phyloP scores from a whole-genome alignment of 2,113 vertebrate species.

The Equus przewalskii region DNA sequence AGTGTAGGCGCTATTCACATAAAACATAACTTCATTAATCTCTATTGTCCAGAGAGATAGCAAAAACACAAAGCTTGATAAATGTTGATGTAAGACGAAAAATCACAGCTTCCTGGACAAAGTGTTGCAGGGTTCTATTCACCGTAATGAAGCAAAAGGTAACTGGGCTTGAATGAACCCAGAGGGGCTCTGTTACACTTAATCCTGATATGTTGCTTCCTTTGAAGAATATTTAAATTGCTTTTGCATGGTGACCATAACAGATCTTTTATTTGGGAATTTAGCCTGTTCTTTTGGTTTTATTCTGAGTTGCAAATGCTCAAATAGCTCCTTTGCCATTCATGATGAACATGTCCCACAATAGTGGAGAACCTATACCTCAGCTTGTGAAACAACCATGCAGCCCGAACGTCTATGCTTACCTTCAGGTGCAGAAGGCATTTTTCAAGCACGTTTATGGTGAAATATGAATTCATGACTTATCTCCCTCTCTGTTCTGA shows the following conservation, averaged over 20 bases:
- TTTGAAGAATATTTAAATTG: neutral
- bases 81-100: neutral
- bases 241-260: neutral
- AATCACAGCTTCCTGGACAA: neutral
- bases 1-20: neutral
- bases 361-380: neutral
- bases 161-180: neutral
- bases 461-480: neutral
- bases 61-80: neutral
- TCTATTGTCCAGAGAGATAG: neutral
- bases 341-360: neutral
- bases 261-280: neutral
- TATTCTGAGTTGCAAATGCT: neutral
- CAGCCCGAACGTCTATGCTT: neutral
- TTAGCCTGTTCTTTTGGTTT: neutral
- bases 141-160: neutral
- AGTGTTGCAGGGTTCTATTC: neutral
- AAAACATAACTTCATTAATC: neutral
- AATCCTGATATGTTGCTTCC: neutral
- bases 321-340: neutral
- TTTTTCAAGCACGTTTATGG: conserved; percentile 22
- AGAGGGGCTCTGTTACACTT: neutral
- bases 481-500: neutral
- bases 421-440: neutral
- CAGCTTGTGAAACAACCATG: neutral